These are phyloP conservation scores for Eutrigla gurnardus DNA, from an alignment of 2,797 vertebrate species.

Conservation along the genomic window DNA sequence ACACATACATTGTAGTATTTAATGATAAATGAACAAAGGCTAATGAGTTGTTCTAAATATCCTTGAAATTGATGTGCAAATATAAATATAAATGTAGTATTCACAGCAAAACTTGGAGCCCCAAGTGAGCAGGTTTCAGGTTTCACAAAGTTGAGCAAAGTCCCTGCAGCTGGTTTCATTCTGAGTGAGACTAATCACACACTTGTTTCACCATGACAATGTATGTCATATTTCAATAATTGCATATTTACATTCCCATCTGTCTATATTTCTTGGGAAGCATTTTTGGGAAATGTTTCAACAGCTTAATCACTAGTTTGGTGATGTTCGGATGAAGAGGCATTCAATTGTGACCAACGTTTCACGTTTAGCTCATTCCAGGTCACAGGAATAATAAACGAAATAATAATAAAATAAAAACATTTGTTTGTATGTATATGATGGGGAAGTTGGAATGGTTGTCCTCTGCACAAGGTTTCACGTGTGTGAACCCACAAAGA, in stretches of 20 bases:
- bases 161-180: background rate
- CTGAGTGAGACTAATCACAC: background rate
- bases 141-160: background rate
- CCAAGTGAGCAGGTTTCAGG: background rate
- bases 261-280: background rate
- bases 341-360: background rate
- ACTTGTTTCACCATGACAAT: background rate
- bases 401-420: no score
- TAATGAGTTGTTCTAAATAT: background rate
- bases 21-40: background rate
- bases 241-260: background rate
- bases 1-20: background rate
- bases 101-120: background rate
- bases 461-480: no score
- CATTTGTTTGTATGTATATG: no score
- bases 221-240: background rate
- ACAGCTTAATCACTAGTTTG: background rate
- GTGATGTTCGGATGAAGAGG: background rate
- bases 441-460: no score
- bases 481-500: no score
- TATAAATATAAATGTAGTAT: background rate
- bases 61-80: background rate
- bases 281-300: conserved; percentile 1
- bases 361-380: no score
- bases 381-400: no score